Evolutionary conservation across 2,888 invertebrate species (phyloP), one percentile per base, ranked within the genome.

Genomic region (Catocala fraxini): DNA sequence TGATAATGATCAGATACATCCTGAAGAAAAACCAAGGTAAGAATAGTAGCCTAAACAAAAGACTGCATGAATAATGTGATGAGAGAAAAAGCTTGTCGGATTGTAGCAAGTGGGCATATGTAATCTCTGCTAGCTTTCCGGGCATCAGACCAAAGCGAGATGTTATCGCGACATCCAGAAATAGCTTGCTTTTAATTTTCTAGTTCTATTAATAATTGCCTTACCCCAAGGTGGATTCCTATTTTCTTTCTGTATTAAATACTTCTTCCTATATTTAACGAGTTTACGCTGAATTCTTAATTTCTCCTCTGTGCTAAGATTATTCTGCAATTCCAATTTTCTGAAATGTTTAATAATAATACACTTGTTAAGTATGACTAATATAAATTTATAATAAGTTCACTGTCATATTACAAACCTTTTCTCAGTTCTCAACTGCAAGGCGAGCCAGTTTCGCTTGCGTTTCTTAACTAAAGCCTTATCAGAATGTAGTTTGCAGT

Each of bases 401-500:
- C 9, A 39, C 9, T 39, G 35, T 9, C 7, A 39, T 39, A 39
- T 39, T 11, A 43, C 11, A 10, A 56, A 95, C 84, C 96, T 94
- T 79, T 95, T 96, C 60, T 97, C 96, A 11, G 97, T 97, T 69
- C 98, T 95, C 73, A 98, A 95, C 83, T 98, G 98, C 58, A 98
- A 92, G 0, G 98, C 97, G 64, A 98, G 95, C 96, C 97, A 98
- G 86, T 98, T 98, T 5, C 97, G 95, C 81, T 96, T 96, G 6
- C 97, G 95, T 83, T 96, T 96, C 81, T 97, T 97, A 45, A 98
- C 97, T 64, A 97, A 95, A 5, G 97, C 96, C 89, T 98, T 98
- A 84, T 99, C 99, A 0, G 99, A 98, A 89, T 99, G 99, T 51
- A 99, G 95, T 87, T 97, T 98, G 87, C 99, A 99, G 85, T 99